Conservation (phyloP, 2,113 vertebrate genomes). For the Galeopterus variegatus region DNA sequence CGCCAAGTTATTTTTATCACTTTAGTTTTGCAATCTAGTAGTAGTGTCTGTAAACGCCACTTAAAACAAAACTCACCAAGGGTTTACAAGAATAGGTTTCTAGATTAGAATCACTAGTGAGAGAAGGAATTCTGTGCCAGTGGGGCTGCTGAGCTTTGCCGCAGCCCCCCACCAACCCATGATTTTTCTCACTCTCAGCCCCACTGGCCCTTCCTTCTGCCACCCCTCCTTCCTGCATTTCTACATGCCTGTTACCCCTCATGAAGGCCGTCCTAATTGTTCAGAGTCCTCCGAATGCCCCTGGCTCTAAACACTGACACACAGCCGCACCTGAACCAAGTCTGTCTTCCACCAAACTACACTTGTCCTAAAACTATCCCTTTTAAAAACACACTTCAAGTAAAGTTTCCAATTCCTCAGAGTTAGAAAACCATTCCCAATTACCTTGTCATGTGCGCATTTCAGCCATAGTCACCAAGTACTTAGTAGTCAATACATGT, state of each 20-base stretch:
- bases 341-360: not conserved
- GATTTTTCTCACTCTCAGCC: not conserved
- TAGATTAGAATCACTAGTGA: not conserved
- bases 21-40: conserved; percentile 57
- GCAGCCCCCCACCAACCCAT: no score
- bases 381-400: not conserved
- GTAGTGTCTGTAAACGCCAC: conserved; percentile 36
- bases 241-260: not conserved
- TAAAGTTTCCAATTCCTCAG: not conserved
- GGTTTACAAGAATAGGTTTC: not conserved
- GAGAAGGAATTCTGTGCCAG: not conserved
- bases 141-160: not conserved
- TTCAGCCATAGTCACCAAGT: not conserved
- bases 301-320: no score
- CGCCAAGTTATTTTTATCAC: conserved; percentile 68
- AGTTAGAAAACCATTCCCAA: not conserved
- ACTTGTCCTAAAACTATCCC: not conserved
- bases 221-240: not conserved
- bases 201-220: not conserved
- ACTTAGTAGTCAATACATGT: not conserved
- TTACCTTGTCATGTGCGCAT: not conserved
- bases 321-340: not conserved
- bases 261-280: not conserved
- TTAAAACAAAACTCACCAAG: conserved; percentile 30
- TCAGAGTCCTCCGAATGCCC: not conserved